Evolutionary conservation across 2,888 invertebrate species (phyloP).

Genomic region (Lissocephala sabroskyi): DNA sequence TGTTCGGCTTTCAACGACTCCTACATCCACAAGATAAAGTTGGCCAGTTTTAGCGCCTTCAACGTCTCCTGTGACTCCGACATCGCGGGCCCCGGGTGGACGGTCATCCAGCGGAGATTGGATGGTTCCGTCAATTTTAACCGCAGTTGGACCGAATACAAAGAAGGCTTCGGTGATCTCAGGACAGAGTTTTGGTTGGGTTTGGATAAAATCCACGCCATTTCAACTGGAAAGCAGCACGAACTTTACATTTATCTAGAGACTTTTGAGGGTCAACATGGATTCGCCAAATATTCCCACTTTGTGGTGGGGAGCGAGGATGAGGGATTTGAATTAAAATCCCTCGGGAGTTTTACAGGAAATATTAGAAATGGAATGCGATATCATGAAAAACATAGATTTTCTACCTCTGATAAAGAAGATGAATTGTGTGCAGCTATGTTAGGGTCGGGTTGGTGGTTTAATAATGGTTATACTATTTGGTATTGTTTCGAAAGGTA

Average conservation of each 20-base stretch:
- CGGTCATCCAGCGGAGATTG: slow-evolving; percentile 78
- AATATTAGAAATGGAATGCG: slow-evolving; percentile 78
- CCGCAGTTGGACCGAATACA: slow-evolving; percentile 78
- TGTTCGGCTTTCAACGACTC: too few relatives aligned
- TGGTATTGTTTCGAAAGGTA: too few relatives aligned
- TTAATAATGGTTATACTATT: too few relatives aligned
- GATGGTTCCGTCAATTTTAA: slow-evolving; percentile 79
- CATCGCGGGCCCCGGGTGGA: slow-evolving; percentile 78
- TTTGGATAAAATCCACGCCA: slow-evolving; percentile 77
- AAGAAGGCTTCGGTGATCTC: slow-evolving; percentile 79
- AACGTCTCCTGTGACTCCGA: slow-evolving; percentile 73
- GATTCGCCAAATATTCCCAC: slow-evolving; percentile 76
- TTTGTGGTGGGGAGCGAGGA: slow-evolving; percentile 79
- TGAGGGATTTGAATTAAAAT: slow-evolving; percentile 78
- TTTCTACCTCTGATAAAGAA: slow-evolving; percentile 79
- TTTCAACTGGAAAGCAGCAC: slow-evolving; percentile 67
- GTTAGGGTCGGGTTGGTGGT: slow-evolving; percentile 84
- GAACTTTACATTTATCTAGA: slow-evolving; percentile 78
- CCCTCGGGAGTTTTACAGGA: slow-evolving; percentile 78
- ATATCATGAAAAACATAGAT: slow-evolving; percentile 80
- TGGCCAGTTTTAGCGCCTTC: too few relatives aligned
- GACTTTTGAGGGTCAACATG: slow-evolving; percentile 75
- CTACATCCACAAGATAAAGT: slow-evolving; percentile 16
- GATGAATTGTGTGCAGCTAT: slow-evolving; percentile 78
- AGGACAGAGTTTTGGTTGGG: slow-evolving; percentile 81